Percentiles rank a stretch among this genome's conserved stretches.
phyloP scores from a whole-genome alignment of 1,140 invertebrate species.

The Rhysida immarginata region DNA sequence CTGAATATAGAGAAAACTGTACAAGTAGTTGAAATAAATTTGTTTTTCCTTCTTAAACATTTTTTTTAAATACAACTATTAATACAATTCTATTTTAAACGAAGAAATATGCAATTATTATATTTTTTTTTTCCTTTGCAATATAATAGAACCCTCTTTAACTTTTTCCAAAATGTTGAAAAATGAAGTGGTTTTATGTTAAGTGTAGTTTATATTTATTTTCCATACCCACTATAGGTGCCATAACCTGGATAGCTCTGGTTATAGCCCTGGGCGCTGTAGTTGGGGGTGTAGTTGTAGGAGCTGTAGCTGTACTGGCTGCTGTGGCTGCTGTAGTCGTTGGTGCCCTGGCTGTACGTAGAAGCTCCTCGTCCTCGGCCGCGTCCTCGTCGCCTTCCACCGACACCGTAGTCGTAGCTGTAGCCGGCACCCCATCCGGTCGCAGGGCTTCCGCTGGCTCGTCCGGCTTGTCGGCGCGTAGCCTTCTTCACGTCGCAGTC shows the following conservation, averaged over 20 bases:
- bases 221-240: conserved; percentile 33
- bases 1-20: too few species aligned
- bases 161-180: too few species aligned
- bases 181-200: too few species aligned
- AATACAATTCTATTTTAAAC: too few species aligned
- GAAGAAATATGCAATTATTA: too few species aligned
- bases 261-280: conserved; percentile 19
- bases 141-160: too few species aligned
- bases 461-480: conserved; percentile 51
- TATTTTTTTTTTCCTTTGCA: too few species aligned
- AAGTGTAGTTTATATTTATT: too few species aligned
- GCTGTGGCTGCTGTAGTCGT: conserved; percentile 20
- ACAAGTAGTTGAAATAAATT: too few species aligned
- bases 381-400: conserved; percentile 29
- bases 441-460: conserved; percentile 19
- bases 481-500: conserved; percentile 91
- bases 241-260: conserved; percentile 35
- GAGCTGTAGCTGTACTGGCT: conserved; percentile 22
- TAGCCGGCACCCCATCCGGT: conserved; percentile 31
- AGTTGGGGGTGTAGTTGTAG: conserved; percentile 19
- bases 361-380: conserved; percentile 15
- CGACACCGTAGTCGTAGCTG: conserved; percentile 46
- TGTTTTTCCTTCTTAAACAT: too few species aligned
- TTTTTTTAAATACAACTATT: too few species aligned
- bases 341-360: conserved; percentile 23